Conservation (phyloP, 1,140 invertebrate genomes). For the Tetragnatha versicolor region DNA sequence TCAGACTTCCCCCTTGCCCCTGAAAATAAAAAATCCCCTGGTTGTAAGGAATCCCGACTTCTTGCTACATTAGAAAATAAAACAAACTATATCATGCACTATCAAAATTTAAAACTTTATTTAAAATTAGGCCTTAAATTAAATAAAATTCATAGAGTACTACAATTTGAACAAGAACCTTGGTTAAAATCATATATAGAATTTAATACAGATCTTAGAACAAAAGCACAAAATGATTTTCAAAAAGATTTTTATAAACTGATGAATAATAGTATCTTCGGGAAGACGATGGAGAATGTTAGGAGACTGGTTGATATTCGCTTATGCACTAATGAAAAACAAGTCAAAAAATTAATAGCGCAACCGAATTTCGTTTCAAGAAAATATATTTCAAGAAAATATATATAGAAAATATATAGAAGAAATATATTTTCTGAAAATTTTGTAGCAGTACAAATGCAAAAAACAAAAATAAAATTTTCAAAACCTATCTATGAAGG, state of each 20-base stretch:
- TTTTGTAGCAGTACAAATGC: slow-evolving; percentile 48
- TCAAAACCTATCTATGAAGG: slow-evolving; percentile 60
- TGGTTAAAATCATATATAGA: slow-evolving; percentile 52
- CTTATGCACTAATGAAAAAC: slow-evolving; percentile 60
- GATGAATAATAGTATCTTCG: slow-evolving; percentile 13
- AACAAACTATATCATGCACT: slow-evolving; percentile 67
- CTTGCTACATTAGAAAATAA: slow-evolving; percentile 30
- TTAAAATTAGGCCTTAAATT: slow-evolving; percentile 63
- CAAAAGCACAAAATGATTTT: slow-evolving; percentile 59
- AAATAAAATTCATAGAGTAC: slow-evolving; percentile 56
- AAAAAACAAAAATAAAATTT: slow-evolving; percentile 56
- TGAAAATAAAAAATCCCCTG: slow-evolving; percentile 56
- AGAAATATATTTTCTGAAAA: slow-evolving; percentile 56
- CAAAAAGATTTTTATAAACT: slow-evolving; percentile 53
- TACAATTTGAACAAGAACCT: slow-evolving; percentile 53
- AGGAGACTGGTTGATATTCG: slow-evolving; percentile 64
- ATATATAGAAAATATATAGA: too few species aligned
- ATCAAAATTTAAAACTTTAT: slow-evolving; percentile 66
- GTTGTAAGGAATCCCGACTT: slow-evolving; percentile 42
- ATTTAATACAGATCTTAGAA: slow-evolving; percentile 62
- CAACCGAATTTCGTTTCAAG: slow-evolving; percentile 64
- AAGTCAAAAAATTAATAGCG: slow-evolving; percentile 61
- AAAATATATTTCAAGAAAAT: too few species aligned
- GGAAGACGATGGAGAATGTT: slow-evolving; percentile 63
- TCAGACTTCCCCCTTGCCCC: slow-evolving; percentile 64